A percentile compares a stretch with the other conserved stretches of the same genome.
Evolutionary conservation across 1,140 invertebrate species (phyloP).

Genomic region (Himalopsyche phryganea): DNA sequence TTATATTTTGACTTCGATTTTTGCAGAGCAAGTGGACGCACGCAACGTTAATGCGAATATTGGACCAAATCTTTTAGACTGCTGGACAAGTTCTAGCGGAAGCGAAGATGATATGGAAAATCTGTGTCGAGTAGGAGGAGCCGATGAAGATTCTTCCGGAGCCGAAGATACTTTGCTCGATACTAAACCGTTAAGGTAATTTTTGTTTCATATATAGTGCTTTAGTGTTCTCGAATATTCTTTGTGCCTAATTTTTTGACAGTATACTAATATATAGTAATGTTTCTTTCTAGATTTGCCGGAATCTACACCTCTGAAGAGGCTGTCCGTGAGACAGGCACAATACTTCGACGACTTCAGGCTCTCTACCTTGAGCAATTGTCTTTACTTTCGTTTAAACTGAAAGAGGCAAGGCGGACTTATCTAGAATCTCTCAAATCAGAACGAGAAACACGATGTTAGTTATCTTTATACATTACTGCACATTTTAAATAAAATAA

Average conservation of each 20-base stretch:
- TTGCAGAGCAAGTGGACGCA: constrained; percentile 46
- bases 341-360: constrained; percentile 75
- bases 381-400: constrained; percentile 65
- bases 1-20: too few species aligned
- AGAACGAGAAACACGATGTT: constrained; percentile 80
- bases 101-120: constrained; percentile 17
- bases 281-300: constrained; percentile 66
- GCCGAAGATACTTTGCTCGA: constrained; percentile 43
- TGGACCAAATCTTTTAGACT: constrained; percentile 23
- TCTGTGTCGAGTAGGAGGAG: constrained; percentile 6
- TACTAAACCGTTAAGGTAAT: constrained; percentile 40
- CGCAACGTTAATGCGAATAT: constrained; percentile 39
- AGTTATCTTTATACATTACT: constrained; percentile 38
- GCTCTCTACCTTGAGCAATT: constrained; percentile 82
- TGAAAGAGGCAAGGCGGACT: constrained; percentile 69
- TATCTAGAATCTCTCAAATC: constrained; percentile 71
- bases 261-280: too few species aligned
- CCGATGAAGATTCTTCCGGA: constrained; percentile 36
- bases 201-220: too few species aligned
- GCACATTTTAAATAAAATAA: too few species aligned
- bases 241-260: too few species aligned
- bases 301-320: constrained; percentile 86
- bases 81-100: constrained; percentile 23
- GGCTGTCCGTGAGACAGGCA: constrained; percentile 70
- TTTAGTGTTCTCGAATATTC: too few species aligned